Evolutionary conservation across 2,888 invertebrate genomes (phyloP).

Genomic region (Sialis fuliginosa): DNA sequence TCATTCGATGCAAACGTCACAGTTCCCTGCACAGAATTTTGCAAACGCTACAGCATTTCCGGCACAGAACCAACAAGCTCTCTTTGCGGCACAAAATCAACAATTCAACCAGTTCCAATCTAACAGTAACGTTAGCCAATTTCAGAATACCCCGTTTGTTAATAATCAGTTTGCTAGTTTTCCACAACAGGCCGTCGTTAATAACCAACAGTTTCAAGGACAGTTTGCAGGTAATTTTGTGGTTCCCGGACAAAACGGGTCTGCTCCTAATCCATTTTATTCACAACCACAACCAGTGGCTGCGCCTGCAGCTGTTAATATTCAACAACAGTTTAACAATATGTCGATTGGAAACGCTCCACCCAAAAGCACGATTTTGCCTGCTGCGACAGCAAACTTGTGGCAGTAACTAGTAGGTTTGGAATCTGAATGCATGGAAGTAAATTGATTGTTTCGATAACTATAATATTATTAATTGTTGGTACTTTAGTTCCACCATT

Average conservation of each 20-base stretch:
- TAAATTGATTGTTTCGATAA: too few relatives aligned
- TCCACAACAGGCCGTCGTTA: conserved; percentile 27
- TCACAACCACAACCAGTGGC: conserved; percentile 12
- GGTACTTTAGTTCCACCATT: too few relatives aligned
- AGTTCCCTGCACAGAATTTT: conserved; percentile 7
- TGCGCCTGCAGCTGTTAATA: conserved; percentile 7
- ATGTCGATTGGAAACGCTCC: conserved; percentile 21
- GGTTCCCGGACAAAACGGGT: conserved; percentile 2
- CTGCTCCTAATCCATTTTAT: conserved; percentile 20
- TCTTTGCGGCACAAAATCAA: neutral
- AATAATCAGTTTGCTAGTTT: neutral
- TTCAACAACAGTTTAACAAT: conserved; percentile 33
- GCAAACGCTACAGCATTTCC: neutral
- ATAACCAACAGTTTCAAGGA: conserved; percentile 21
- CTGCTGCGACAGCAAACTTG: conserved; percentile 18
- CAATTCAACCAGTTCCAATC: neutral
- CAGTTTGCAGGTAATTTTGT: neutral
- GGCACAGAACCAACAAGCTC: neutral
- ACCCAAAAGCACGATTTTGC: conserved; percentile 3
- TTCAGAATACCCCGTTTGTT: neutral
- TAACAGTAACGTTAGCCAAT: conserved; percentile 8
- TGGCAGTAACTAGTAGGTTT: conserved; percentile 21
- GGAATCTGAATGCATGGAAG: neutral
- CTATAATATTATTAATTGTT: too few relatives aligned
- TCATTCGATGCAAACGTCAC: conserved; percentile 6